A percentile compares a stretch with the other conserved stretches of the same genome.
These are phyloP conservation scores for Eupithecia subfuscata DNA, from an alignment of 2,888 invertebrate species.

Conservation along the genomic window DNA sequence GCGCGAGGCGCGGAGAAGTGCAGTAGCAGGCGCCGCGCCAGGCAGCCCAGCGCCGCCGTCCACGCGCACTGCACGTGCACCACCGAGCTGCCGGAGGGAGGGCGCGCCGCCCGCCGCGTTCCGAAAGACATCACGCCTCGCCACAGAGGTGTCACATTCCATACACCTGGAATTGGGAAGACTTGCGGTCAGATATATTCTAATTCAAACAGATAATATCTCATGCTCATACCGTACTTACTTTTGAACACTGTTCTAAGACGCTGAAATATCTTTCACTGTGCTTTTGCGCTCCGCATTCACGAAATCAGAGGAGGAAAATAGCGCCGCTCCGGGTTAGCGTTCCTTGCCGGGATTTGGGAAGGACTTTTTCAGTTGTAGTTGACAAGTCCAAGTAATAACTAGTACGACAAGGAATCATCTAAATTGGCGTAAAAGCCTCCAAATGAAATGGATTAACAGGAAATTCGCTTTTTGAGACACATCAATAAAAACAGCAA, in stretches of 20 bases:
- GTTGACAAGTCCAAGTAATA: not conserved
- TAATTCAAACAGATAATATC: not conserved
- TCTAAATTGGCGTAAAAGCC: not conserved
- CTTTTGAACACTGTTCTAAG: conserved; percentile 26
- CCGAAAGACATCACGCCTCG: conserved; percentile 46
- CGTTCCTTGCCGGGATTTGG: conserved; percentile 27
- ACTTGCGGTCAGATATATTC: conserved; percentile 20
- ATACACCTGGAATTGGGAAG: conserved; percentile 64
- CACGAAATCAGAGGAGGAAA: conserved; percentile 36
- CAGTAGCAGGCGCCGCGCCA: conserved; percentile 52
- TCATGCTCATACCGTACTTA: conserved; percentile 26
- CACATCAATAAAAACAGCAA: conserved; percentile 27
- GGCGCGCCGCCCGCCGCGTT: conserved; percentile 32
- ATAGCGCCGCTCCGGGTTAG: conserved; percentile 40
- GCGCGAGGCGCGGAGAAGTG: conserved; percentile 48
- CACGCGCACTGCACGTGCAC: conserved; percentile 30
- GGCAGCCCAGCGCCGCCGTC: conserved; percentile 52
- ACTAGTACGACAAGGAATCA: not conserved
- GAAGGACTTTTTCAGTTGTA: conserved; percentile 11
- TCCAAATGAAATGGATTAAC: conserved; percentile 9
- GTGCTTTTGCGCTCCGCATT: conserved; percentile 20
- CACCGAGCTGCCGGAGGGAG: conserved; percentile 42
- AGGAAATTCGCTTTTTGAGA: conserved; percentile 17
- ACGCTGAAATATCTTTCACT: conserved; percentile 13
- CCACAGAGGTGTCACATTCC: conserved; percentile 59